Base-by-base conservation (phyloP, 2,113 vertebrate genomes). In the Ceratotherium simum region DNA sequence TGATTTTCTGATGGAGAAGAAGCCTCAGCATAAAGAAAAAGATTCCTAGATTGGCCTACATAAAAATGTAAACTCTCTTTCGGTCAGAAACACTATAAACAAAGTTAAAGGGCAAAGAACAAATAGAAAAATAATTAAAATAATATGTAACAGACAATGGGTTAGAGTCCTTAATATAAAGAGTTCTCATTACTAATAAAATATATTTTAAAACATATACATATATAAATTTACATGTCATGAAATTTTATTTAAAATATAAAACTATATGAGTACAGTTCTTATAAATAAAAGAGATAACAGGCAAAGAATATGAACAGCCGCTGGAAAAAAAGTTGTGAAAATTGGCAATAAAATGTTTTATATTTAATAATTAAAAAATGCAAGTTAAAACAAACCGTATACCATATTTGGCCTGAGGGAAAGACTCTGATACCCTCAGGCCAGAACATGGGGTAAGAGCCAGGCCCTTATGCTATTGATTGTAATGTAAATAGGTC, bases 191-290 rank as follows among this genome's bases (percentile, higher is more conserved):
- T n/a, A 79, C 69, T 60, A 83, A 46, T 42, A 60, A 82, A 33
- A 84, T 46, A 36, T 25, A 87, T 29, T 92, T 56, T 7, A 72
- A 84, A 58, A 39, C 65, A 29, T 51, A 56, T 27, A 36, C 48
- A 36, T 56, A 54, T 10, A 79, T 60, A 54, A 65, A 92, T 64
- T 46, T 86, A 31, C 18, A 75, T 23, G 13, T 1, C 54, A 85
- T 86, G 11, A 67, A 91, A 62, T 91, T 56, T 46, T 64, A 69
- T 92, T 95, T 73, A 70, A 92, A 95, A 94, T 82, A 60, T 21
- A 64, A 76, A 81, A 92, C 7, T 48, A 23, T 72, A 23, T 14
- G 42, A 67, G 29, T 81, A 9, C 1, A 60, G 13, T 67, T 87
- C 48, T 90, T n/a, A 60, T 27, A 56, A 65, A 86, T 82, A 76